A percentile compares a stretch with the other conserved stretches of the same genome.
Evolutionary conservation across 1,140 invertebrate species (phyloP).

Genomic region (Drosophila pseudoobscura): DNA sequence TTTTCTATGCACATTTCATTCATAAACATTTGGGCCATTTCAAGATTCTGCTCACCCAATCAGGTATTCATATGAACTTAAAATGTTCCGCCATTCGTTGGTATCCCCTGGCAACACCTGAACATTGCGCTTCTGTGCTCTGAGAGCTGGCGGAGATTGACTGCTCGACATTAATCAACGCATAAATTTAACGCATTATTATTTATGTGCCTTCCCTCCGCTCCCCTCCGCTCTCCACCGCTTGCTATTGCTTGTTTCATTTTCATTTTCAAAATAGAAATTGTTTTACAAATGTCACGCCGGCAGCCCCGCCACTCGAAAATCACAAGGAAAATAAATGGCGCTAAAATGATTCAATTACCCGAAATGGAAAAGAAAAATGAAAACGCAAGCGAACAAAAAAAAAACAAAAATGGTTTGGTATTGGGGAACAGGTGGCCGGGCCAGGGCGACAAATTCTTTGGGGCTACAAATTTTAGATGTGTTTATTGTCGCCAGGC

Average conservation of each 20-base stretch:
- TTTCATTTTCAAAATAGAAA: constrained; percentile 78
- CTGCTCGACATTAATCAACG: constrained; percentile 75
- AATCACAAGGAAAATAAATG: constrained; percentile 72
- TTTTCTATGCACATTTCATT: constrained; percentile 1
- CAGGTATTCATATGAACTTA: constrained; percentile 67
- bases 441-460: constrained; percentile 65
- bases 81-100: constrained; percentile 5
- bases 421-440: constrained; percentile 65
- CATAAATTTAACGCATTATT: constrained; percentile 82
- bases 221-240: constrained; percentile 15
- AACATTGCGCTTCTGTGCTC: constrained; percentile 19
- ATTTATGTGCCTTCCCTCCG: constrained; percentile 60
- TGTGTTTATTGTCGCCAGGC: constrained; percentile 67
- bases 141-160: constrained; percentile 59
- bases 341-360: constrained; percentile 81
- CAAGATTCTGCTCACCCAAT: constrained; percentile 11
- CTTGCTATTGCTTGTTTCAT: constrained; percentile 58
- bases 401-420: too few species aligned
- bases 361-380: constrained; percentile 45
- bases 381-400: background rate
- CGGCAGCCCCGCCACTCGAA: constrained; percentile 7
- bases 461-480: constrained; percentile 61
- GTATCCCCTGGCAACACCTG: constrained; percentile 57
- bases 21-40: background rate
- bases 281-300: constrained; percentile 79